These are phyloP conservation scores for Gasterosteus aculeatus DNA, from an alignment of 2,113 vertebrate genomes.

Conservation along the genomic window DNA sequence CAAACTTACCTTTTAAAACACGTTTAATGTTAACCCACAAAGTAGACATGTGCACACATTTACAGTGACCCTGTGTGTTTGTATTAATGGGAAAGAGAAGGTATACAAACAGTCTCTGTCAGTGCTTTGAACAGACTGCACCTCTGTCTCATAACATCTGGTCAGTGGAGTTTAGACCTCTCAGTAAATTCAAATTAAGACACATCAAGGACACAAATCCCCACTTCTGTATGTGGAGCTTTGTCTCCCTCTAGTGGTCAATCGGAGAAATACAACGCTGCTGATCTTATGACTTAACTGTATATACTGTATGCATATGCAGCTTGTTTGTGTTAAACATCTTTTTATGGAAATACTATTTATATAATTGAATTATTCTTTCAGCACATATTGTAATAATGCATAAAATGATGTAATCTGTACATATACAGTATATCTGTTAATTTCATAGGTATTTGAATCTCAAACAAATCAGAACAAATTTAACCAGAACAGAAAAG, in stretches of 20 bases:
- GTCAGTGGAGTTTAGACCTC: not conserved
- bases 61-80: not conserved
- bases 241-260: slow-evolving; percentile 59
- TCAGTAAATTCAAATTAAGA: slow-evolving; percentile 21
- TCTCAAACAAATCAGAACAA: no score
- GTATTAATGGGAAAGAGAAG: not conserved
- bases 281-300: not conserved
- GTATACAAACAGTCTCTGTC: not conserved
- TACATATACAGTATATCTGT: no score
- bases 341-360: no score
- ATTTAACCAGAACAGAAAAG: no score
- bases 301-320: no score
- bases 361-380: no score
- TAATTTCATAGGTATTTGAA: no score
- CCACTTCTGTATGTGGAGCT: not conserved
- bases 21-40: slow-evolving; percentile 53
- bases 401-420: no score
- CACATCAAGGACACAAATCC: not conserved
- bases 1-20: no score
- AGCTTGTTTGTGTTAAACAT: no score
- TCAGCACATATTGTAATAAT: no score
- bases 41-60: slow-evolving; percentile 31
- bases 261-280: not conserved
- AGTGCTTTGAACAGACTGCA: not conserved
- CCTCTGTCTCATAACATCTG: not conserved